These are phyloP conservation scores for Platerodrilus igneus DNA, from an alignment of 2,888 invertebrate genomes.

Conservation along the genomic window DNA sequence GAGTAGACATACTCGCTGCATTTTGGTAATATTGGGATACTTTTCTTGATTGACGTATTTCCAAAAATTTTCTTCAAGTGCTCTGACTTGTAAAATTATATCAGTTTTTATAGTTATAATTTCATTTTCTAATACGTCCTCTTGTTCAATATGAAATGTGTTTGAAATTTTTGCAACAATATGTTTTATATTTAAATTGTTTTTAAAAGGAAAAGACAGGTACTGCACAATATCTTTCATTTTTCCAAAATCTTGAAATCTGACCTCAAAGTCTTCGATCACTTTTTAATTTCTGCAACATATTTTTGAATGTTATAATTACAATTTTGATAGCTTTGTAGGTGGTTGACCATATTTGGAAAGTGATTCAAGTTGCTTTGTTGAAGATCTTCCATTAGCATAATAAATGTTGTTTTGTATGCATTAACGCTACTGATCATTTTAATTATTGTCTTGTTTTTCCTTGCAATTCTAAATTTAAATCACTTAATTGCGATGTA, in stretches of 20 bases:
- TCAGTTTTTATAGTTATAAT: slow-evolving; percentile 25
- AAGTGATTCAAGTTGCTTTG: slow-evolving; percentile 19
- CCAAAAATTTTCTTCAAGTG: slow-evolving; percentile 24
- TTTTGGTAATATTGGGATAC: too few relatives aligned
- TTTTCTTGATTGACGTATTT: slow-evolving; percentile 24
- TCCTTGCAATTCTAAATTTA: slow-evolving; percentile 24
- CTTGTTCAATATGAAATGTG: slow-evolving; percentile 20
- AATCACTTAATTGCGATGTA: slow-evolving; percentile 20
- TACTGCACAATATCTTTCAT: slow-evolving; percentile 20
- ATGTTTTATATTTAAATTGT: slow-evolving; percentile 16
- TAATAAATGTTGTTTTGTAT: slow-evolving; percentile 11
- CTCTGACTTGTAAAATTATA: slow-evolving; percentile 23
- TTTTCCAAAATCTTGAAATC: slow-evolving; percentile 22
- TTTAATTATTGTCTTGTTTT: slow-evolving; percentile 22
- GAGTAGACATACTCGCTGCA: too few relatives aligned
- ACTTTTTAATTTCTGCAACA: slow-evolving; percentile 19
- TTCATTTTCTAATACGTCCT: slow-evolving; percentile 23
- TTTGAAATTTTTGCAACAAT: slow-evolving; percentile 18
- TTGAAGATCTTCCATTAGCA: slow-evolving; percentile 18
- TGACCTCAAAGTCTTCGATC: slow-evolving; percentile 19
- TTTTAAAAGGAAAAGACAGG: slow-evolving; percentile 13
- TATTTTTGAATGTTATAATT: slow-evolving; percentile 18
- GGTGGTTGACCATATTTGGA: slow-evolving; percentile 17
- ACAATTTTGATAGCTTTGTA: slow-evolving; percentile 19
- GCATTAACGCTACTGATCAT: slow-evolving; percentile 17